Base-by-base conservation (phyloP, 2,113 vertebrate genomes). In the Myrmophylax atrothorax region DNA sequence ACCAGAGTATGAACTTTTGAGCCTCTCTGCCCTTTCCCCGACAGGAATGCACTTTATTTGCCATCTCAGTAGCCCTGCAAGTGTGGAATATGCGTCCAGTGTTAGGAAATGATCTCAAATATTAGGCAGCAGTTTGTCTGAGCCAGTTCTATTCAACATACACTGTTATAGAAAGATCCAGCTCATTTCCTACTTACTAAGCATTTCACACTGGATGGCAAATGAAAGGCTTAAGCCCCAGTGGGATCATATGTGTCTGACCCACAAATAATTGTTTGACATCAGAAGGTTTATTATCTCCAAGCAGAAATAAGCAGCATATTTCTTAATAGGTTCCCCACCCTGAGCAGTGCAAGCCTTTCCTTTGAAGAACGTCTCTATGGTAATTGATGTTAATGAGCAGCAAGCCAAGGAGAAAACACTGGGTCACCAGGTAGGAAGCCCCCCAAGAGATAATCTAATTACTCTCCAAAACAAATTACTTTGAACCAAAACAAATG, bases 401-500 rank as follows among this genome's bases (percentile, higher is more conserved):
- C 96, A 76, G 75, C 89, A 84, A 93, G 90, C 70, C 58, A 95
- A 91, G 86, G 92, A 97, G 81, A 96, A 96, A 96, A 97, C 93
- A 80, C 60, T 95, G 94, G 96, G 94, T 97, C 93, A 87, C 72
- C 96, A 97, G 94, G 96, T 97, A 97, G 97, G 94, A 97, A 97
- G 66, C 89, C 92, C 87, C 96, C 83, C 87, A 89, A 92, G 97
- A 95, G 96, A 92, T 95, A 97, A 97, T 96, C 87, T 82, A 96
- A 97, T 98, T 97, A 97, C 79, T 96, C 87, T 76, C 84, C 94
- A 87, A 97, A 97, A 97, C 97, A 98, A 97, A 97, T 97, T 90
- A 97, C 96, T 98, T 97, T 97, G 96, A 97, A 97, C 93, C 96
- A 87, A 97, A 98, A 97, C 98, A 97, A 98, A 98, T 98, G 96